Evolutionary conservation across 92 coral and sea anemone genomes (phyloP).

Genomic region (Bergia sp.): DNA sequence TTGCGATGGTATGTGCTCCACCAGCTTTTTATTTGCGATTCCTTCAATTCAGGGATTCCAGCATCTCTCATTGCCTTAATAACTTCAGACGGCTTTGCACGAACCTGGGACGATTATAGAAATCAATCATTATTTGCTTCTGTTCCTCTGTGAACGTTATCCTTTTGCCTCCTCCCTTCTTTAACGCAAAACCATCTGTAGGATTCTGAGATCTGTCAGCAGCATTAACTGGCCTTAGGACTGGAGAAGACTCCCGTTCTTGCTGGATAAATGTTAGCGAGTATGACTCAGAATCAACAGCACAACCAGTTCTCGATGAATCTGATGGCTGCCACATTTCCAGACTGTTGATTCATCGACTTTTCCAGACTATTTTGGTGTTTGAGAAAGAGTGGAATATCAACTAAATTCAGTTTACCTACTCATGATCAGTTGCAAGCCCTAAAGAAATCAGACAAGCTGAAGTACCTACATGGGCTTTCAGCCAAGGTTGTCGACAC

Average conservation of each 20-base stretch:
- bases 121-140: conserved; percentile 49
- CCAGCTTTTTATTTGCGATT: conserved; percentile 63
- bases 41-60: conserved; percentile 49
- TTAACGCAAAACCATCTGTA: conserved; percentile 19
- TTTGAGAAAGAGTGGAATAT: conserved; percentile 37
- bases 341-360: no score
- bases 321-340: no score
- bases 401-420: conserved; percentile 16
- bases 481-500: background rate
- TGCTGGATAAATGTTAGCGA: no score
- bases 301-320: no score
- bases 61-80: conserved; percentile 47
- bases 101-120: conserved; percentile 46
- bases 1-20: conserved; percentile 62
- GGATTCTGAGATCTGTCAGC: background rate
- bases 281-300: no score
- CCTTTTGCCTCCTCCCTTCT: conserved; percentile 47
- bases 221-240: no score
- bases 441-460: background rate
- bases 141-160: conserved; percentile 53
- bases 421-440: background rate
- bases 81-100: conserved; percentile 51
- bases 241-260: no score
- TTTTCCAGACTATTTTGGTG: conserved; percentile 40
- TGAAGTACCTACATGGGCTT: conserved; percentile 42